Conservation (phyloP, 2,797 vertebrate genomes). For the Rhodeus uyekii region DNA sequence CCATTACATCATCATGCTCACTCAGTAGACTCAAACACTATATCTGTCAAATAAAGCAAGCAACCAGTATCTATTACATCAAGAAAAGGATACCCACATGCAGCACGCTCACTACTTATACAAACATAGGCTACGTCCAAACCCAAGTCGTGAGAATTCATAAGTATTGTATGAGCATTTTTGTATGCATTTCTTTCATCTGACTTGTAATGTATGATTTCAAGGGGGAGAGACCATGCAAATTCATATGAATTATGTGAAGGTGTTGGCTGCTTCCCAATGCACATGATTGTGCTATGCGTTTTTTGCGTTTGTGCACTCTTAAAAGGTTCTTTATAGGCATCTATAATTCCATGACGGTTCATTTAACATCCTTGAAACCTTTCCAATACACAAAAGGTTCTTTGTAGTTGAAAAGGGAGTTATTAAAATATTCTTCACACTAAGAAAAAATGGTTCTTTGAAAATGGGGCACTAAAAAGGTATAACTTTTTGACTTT, state of each 20-base stretch:
- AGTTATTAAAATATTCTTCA: not conserved
- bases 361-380: not conserved
- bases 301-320: not conserved
- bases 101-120: not conserved
- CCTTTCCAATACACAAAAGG: not conserved
- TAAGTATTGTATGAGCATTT: too few relatives aligned
- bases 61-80: not conserved
- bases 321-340: not conserved
- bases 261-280: not conserved
- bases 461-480: not conserved
- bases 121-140: not conserved
- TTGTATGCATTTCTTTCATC: not conserved
- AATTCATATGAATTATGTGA: not conserved
- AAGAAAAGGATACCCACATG: not conserved
- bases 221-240: not conserved
- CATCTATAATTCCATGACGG: not conserved
- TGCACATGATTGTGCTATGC: not conserved
- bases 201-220: not conserved
- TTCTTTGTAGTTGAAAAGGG: not conserved
- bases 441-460: not conserved
- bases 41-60: not conserved
- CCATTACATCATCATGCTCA: not conserved
- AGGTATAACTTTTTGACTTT: not conserved
- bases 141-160: not conserved
- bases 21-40: conserved; percentile 29